phyloP scores from a whole-genome alignment of 2,888 invertebrate species.

The Portevinia maculata region DNA sequence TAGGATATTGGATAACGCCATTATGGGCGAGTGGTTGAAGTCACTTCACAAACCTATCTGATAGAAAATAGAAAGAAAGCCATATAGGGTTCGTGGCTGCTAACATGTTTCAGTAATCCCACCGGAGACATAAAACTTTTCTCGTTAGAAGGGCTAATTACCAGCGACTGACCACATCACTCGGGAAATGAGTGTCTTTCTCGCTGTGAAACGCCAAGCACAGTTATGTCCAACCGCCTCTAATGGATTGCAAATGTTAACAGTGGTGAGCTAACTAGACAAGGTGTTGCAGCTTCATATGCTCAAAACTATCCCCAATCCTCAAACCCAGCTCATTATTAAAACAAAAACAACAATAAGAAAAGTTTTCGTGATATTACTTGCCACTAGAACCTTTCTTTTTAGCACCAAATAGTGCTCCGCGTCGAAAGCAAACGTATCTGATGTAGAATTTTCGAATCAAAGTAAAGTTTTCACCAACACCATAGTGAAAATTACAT shows the following conservation, averaged over 20 bases:
- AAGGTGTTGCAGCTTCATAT: conserved; percentile 27
- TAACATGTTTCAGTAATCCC: conserved; percentile 61
- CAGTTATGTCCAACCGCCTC: conserved; percentile 37
- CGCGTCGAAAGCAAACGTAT: too few relatives aligned
- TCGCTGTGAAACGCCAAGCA: conserved; percentile 13
- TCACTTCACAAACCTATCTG: conserved; percentile 51
- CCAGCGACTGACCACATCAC: conserved; percentile 67
- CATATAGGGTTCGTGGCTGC: conserved; percentile 31
- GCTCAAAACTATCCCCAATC: conserved; percentile 14
- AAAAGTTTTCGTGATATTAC: conserved; percentile 40
- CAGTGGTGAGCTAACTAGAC: neutral
- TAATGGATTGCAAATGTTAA: conserved; percentile 59
- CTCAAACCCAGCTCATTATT: conserved; percentile 17
- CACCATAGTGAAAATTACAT: conserved; percentile 6
- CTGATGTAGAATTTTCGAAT: conserved; percentile 5
- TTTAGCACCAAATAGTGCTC: neutral
- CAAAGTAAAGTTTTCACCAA: neutral
- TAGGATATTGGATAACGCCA: neutral
- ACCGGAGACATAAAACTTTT: conserved; percentile 71
- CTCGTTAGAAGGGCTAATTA: conserved; percentile 73
- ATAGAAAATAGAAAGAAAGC: conserved; percentile 16
- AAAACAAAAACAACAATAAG: conserved; percentile 37
- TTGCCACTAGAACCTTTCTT: conserved; percentile 4
- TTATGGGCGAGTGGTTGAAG: conserved; percentile 1
- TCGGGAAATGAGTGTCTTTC: conserved; percentile 36